Evolutionary conservation across 2,888 invertebrate genomes (phyloP), one percentile per base, ranked within the genome.

Genomic region (Cheilosia soror): DNA sequence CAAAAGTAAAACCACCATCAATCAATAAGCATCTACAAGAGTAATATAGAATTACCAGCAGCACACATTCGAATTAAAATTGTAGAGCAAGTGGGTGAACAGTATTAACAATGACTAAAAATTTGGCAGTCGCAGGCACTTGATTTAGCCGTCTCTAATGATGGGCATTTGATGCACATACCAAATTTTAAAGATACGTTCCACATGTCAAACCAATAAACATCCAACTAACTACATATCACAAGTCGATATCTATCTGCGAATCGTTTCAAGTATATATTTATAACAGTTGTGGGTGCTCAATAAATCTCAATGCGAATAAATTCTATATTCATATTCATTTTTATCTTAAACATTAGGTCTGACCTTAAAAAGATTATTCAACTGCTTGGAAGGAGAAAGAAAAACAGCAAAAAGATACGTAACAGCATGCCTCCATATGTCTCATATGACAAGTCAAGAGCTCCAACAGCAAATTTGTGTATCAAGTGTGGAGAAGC

Each of bases 331-430:
- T 71, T 80, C 65, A 80, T 71, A 84, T 69, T 84, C 57, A 65
- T 81, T 55, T 78, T 37, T 63, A 69, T 84, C 51, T 73, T 42
- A 68, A 84, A 31, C 66, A 51, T 69, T 75, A 33, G 62, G 65
- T 75, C 75, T 84, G 84, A 80, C 80, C 84, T 84, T 80, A 84
- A 58, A 49, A 73, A 84, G 79, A 84, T 75, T 84, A 79, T 84
- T 84, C 79, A 84, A 80, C 80, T 71, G 60, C 69, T 84, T 75
- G 53, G 49, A 66, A 66, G 40, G 51, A 49, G 6, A 29, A 27
- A 51, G 33, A 33, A 72, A 51, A 20, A 42, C 9, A 51, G 58
- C 33, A 73, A 44, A 65, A 44, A 40, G 29, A 25, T 31, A 47
- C 9, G 7, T 11, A 15, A 53, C 15, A 72, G 13, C 33, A 79